Evolutionary conservation across 2,888 invertebrate genomes (phyloP), one percentile per base, ranked within the genome.

Genomic region (Clusia tigrina): DNA sequence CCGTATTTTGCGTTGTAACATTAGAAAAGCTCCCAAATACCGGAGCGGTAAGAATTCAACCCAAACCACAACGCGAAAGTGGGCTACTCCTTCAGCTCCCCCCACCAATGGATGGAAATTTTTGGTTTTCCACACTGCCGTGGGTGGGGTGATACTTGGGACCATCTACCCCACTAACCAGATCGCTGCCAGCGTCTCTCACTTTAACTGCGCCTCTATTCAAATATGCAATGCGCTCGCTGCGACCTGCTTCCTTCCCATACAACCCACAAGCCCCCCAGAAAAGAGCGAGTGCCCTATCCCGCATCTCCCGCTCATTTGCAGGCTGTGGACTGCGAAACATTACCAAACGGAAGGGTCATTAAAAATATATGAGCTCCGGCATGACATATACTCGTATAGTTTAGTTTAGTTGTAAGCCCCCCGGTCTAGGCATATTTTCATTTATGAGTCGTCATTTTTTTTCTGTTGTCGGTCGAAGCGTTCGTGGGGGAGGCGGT

Each of bases 361-460:
- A 77, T 76, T 76, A 77, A 75, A 70, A 62, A 67, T 60, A 65
- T 64, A 25, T 53, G 59, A 56, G 62, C 48, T 63, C 68, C 67
- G 67, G 58, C 62, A 56, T 65, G 70, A 64, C 71, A 68, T 48
- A 56, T 60, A 53, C 23, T 62, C n/a, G 55, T 25, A 26, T n/a
- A 51, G 10, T 52, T 17, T 17, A 22, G 20, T 23, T 15, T 18
- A 46, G 12, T 37, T 37, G 18, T 20, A n/a, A 37, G 56, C 46
- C 56, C 56, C 56, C 24, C 15, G 60, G 62, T 72, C 72, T 72
- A 67, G 72, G 67, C 48, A n/a, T 6, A 60, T 60, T 67, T 68
- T 67, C 67, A 70, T 75, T 74, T 74, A 73, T 73, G 75, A 77
- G 73, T 76, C 76, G 73, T 74, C 71, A 74, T 71, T n/a, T n/a